Base-by-base conservation (phyloP, 2,797 vertebrate genomes). In the Mallotus villosus region DNA sequence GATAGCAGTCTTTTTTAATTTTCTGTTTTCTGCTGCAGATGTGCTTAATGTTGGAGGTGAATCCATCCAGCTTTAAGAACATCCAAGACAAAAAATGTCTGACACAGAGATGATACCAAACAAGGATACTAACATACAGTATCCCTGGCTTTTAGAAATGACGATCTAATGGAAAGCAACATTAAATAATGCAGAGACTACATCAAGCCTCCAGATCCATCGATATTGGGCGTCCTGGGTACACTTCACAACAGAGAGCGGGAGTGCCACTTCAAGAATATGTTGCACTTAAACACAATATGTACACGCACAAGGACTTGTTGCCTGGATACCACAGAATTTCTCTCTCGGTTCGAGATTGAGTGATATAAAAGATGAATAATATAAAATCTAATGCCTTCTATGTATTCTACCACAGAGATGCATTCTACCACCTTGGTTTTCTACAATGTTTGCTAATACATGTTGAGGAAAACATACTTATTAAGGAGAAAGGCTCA, bases 311-410 rank as follows among this genome's bases (percentile, higher is more conserved):
- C 51, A 60, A 75, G 27, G 63, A 63, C 68, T 46, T 4, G 69
- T 74, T 72, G 73, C 77, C 72, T 78, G 34, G 77, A 64, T 78
- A 78, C 60, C 29, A 53, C 34, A 55, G 58, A 17, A 22, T 19
- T 55, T 63, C 22, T 62, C 29, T 46, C 63, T 22, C 63, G n/a
- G 46, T 51, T 51, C 5, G 21, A 66, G 64, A 65, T 46, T 66
- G 14, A 66, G 25, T 24, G 2, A 51, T 49, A 27, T 25, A 41
- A 65, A 46, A 46, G 9, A 46, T 46, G 11, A 65, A 65, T 22
- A 6, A 51, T 66, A 51, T 25, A 14, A 25, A 22, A 55, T 5
- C 12, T 24, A 41, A 66, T 66, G 16, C 12, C 49, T 66, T 46
- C 14, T 14, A 16, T 49, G 17, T 11, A 25, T 66, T n/a, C n/a